Conservation (phyloP, 2,888 invertebrate genomes). For the Willowsia nigromaculata region DNA sequence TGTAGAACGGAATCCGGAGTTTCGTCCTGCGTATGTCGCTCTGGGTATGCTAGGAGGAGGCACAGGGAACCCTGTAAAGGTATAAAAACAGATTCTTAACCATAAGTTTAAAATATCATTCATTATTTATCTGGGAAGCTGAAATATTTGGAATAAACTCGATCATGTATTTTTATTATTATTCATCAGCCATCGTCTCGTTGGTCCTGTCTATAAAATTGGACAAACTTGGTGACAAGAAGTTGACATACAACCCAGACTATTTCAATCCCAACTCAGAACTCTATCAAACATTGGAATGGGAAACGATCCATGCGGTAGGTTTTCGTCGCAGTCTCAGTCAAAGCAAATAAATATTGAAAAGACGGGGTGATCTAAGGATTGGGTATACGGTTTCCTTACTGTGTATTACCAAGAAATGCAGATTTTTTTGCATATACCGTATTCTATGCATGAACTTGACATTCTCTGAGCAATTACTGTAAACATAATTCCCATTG, state of each 20-base stretch:
- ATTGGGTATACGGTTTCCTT: neutral
- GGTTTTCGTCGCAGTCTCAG: neutral
- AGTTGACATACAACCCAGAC: slow-evolving; percentile 89
- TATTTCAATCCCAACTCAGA: slow-evolving; percentile 89
- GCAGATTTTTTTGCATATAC: neutral
- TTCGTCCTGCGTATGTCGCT: slow-evolving; percentile 92
- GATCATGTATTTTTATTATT: neutral
- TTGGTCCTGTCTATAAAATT: slow-evolving; percentile 90
- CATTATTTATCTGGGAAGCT: too few species aligned
- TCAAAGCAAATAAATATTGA: neutral
- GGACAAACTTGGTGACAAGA: slow-evolving; percentile 89
- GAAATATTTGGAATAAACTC: neutral
- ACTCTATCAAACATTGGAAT: slow-evolving; percentile 89
- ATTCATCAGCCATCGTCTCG: slow-evolving; percentile 87
- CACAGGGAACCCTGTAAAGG: slow-evolving; percentile 88
- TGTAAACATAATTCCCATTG: slow-evolving; percentile 39
- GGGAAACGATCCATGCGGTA: slow-evolving; percentile 92
- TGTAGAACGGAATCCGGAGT: slow-evolving; percentile 92
- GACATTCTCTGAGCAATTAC: slow-evolving; percentile 32
- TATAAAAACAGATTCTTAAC: too few species aligned
- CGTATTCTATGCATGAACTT: slow-evolving; percentile 20
- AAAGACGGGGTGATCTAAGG: neutral
- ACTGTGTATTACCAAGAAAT: neutral
- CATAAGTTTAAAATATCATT: too few species aligned
- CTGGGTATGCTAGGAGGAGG: slow-evolving; percentile 85